These are phyloP conservation scores for Anarhynchus alexandrinus DNA, from an alignment of 2,113 vertebrate genomes.

Conservation along the genomic window DNA sequence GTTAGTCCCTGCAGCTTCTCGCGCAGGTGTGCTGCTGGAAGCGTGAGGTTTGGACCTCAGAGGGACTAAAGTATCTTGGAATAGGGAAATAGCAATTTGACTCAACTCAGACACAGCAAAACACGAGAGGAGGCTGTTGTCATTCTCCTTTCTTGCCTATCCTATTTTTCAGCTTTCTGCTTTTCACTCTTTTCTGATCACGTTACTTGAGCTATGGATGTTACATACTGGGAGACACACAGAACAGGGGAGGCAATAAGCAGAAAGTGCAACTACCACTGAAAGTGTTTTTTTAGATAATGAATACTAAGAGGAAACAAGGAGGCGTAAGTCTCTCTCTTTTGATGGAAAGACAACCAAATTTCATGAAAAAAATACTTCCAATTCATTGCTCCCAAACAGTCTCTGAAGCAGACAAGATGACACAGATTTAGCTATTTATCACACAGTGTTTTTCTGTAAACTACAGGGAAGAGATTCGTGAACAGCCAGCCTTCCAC, in stretches of 20 bases:
- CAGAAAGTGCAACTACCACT: neutral
- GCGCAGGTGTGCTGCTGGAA: neutral
- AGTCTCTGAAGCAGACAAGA: neutral
- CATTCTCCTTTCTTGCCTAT: neutral
- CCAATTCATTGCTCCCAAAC: neutral
- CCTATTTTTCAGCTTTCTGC: neutral
- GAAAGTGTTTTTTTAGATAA: neutral
- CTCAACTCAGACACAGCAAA: neutral
- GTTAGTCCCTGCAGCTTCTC: neutral
- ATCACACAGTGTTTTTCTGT: neutral
- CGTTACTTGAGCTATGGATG: neutral
- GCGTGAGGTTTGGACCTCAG: neutral
- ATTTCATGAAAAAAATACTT: neutral
- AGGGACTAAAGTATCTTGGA: no score
- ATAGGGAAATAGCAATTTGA: neutral
- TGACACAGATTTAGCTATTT: neutral
- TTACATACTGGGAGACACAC: neutral
- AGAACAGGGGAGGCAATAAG: neutral
- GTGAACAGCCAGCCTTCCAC: neutral
- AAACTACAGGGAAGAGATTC: neutral
- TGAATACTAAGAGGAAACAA: neutral
- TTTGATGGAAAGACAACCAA: neutral
- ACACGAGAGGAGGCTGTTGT: neutral
- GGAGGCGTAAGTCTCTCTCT: neutral
- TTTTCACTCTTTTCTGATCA: neutral